phyloP scores from a whole-genome alignment of 2,888 invertebrate species.

The Scaeva pyrastri region DNA sequence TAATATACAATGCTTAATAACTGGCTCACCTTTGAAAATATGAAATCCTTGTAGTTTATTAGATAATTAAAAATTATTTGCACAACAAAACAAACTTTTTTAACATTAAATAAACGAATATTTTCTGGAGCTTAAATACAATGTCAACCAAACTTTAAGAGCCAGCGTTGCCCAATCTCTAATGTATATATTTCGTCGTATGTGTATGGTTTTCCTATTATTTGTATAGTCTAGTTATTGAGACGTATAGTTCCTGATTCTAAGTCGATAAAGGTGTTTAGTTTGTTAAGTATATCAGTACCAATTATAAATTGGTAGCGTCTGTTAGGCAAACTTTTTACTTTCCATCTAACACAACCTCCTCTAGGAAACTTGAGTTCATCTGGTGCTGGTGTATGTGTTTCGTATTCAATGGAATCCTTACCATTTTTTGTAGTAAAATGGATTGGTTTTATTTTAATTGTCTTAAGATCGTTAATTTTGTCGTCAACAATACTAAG shows the following conservation, averaged over 20 bases:
- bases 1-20: too few relatives aligned
- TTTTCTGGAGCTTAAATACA: too few relatives aligned
- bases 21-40: too few relatives aligned
- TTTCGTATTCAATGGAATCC: conserved; percentile 36
- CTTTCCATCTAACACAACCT: conserved; percentile 44
- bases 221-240: not conserved
- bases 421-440: conserved; percentile 46
- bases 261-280: conserved; percentile 31
- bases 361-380: conserved; percentile 45
- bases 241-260: conserved; percentile 27
- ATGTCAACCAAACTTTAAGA: too few relatives aligned
- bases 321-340: conserved; percentile 34
- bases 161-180: too few relatives aligned
- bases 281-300: conserved; percentile 24
- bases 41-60: too few relatives aligned
- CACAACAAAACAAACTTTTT: too few relatives aligned
- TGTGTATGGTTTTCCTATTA: conserved; percentile 4
- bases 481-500: not conserved
- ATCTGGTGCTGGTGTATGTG: conserved; percentile 46
- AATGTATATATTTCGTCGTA: conserved; percentile 40
- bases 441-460: conserved; percentile 40
- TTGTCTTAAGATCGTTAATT: conserved; percentile 1
- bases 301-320: conserved; percentile 49
- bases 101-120: too few relatives aligned
- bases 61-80: too few relatives aligned